Percentiles rank a stretch among this genome's conserved stretches.
These are phyloP conservation scores for Drosophila novamexicana DNA, from an alignment of 1,140 invertebrate genomes.

Conservation along the genomic window DNA sequence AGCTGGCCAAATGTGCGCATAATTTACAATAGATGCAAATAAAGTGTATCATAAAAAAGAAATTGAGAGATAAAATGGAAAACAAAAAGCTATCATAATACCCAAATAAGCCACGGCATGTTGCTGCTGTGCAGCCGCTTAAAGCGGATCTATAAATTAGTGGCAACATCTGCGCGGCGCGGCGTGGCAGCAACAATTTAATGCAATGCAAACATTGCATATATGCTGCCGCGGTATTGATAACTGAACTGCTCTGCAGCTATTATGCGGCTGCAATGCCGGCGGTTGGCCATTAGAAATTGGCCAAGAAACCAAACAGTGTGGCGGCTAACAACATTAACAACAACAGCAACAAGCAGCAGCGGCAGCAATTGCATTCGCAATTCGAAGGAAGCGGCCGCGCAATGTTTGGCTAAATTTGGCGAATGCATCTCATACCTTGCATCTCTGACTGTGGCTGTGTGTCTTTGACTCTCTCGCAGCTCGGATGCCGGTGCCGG, in stretches of 20 bases:
- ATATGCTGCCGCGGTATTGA: conserved; percentile 31
- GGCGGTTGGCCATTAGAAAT: conserved; percentile 66
- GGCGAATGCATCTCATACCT: conserved; percentile 54
- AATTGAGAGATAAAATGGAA: conserved; percentile 39
- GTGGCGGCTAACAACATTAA: conserved; percentile 48
- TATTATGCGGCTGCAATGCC: conserved; percentile 55
- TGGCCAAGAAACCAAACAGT: conserved; percentile 72
- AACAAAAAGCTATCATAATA: conserved; percentile 38
- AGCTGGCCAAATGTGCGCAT: conserved; percentile 51
- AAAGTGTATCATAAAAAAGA: background rate
- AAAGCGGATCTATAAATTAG: conserved; percentile 68
- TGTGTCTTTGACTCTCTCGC: conserved; percentile 23
- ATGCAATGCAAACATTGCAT: conserved; percentile 42
- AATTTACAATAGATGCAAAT: conserved; percentile 31
- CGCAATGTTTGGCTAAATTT: conserved; percentile 69
- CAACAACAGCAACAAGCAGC: conserved; percentile 33
- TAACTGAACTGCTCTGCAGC: conserved; percentile 29
- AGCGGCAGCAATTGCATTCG: conserved; percentile 48
- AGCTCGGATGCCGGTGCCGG: conserved; percentile 49
- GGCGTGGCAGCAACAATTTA: conserved; percentile 31
- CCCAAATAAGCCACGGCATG: conserved; percentile 32
- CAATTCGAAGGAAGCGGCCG: conserved; percentile 63
- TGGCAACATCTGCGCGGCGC: conserved; percentile 30
- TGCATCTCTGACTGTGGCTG: conserved; percentile 20
- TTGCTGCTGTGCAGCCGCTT: conserved; percentile 31